phyloP scores from a whole-genome alignment of 2,888 invertebrate genomes.

The Thymelicus lineola region DNA sequence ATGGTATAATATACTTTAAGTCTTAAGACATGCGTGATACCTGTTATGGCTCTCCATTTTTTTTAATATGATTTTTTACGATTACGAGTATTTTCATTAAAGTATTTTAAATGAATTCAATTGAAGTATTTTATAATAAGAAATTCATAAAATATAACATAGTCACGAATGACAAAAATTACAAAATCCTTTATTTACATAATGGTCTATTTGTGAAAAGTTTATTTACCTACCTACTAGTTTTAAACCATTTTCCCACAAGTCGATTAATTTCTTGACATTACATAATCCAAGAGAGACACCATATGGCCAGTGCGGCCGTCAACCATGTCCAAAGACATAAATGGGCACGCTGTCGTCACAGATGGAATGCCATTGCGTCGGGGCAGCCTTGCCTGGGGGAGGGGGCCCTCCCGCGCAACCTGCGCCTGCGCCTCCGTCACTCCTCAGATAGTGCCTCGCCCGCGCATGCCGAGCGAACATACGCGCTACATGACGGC shows the following conservation, averaged over 20 bases:
- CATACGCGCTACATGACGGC: conserved; percentile 51
- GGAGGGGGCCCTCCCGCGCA: conserved; percentile 59
- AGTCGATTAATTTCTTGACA: conserved; percentile 44
- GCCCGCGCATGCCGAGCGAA: conserved; percentile 65
- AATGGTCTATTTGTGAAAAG: no score
- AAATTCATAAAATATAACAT: neutral
- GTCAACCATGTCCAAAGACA: conserved; percentile 81
- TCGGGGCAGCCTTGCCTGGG: conserved; percentile 66
- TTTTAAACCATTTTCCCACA: conserved; percentile 12
- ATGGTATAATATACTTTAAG: no score
- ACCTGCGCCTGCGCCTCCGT: conserved; percentile 67
- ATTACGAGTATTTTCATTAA: neutral
- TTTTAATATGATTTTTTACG: no score
- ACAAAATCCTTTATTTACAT: no score
- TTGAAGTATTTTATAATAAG: neutral
- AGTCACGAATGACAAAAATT: neutral
- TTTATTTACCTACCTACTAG: no score
- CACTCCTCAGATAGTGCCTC: conserved; percentile 66
- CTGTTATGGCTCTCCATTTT: no score
- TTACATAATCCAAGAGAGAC: conserved; percentile 65
- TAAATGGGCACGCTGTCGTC: conserved; percentile 84
- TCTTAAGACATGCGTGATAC: no score
- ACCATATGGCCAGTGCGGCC: conserved; percentile 80
- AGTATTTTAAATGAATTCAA: no score
- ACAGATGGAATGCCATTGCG: conserved; percentile 76